Conservation (phyloP, 1,140 invertebrate genomes). For the Vanessa tameamea region DNA sequence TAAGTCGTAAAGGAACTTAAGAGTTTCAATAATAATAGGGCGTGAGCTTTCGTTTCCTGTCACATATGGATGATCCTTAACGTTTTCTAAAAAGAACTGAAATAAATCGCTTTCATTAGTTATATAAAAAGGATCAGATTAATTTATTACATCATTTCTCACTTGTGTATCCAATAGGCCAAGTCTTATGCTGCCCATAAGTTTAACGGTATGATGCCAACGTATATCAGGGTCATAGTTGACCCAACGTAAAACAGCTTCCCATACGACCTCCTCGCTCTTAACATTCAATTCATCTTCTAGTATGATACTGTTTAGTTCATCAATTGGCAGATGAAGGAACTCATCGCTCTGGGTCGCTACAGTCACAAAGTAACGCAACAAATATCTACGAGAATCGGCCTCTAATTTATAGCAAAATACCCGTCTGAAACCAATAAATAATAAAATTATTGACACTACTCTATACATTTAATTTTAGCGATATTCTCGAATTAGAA, state of each 20-base stretch:
- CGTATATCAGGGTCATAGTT: slow-evolving; percentile 83
- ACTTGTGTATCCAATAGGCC: slow-evolving; percentile 91
- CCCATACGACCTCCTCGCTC: slow-evolving; percentile 82
- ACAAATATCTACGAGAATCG: slow-evolving; percentile 85
- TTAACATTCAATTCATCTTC: slow-evolving; percentile 89
- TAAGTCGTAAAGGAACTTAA: slow-evolving; percentile 83
- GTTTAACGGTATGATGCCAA: slow-evolving; percentile 84
- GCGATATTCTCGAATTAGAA: too few relatives aligned
- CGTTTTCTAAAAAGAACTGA: slow-evolving; percentile 82
- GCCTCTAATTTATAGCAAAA: slow-evolving; percentile 87
- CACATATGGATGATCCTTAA: slow-evolving; percentile 84
- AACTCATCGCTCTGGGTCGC: slow-evolving; percentile 86
- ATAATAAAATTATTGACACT: not conserved
- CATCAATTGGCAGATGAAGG: slow-evolving; percentile 85
- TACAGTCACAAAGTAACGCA: slow-evolving; percentile 88
- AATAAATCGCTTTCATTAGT: slow-evolving; percentile 3
- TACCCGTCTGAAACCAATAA: slow-evolving; percentile 77
- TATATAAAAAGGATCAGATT: not conserved
- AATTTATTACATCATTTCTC: slow-evolving; percentile 2
- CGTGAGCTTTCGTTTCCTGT: slow-evolving; percentile 84
- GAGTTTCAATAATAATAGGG: slow-evolving; percentile 83
- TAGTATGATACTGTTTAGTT: slow-evolving; percentile 86
- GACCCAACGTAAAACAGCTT: slow-evolving; percentile 82
- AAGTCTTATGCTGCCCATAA: slow-evolving; percentile 90
- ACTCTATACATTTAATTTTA: too few relatives aligned